phyloP scores from a whole-genome alignment of 1,140 invertebrate genomes.

The Macrocentrus cingulum region DNA sequence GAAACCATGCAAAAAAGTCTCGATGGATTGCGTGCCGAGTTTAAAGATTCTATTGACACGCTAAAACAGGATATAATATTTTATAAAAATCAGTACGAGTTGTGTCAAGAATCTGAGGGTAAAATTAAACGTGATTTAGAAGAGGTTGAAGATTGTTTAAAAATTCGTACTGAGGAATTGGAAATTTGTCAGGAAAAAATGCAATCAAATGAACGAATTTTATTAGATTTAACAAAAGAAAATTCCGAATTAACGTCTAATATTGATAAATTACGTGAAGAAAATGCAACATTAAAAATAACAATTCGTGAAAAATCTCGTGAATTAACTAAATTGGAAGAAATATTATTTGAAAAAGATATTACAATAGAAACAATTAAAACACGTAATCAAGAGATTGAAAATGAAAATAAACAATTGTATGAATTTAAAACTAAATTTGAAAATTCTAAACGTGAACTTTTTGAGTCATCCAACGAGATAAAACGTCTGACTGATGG shows the following conservation, averaged over 20 bases:
- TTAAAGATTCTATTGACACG: conserved; percentile 60
- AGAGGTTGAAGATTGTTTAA: conserved; percentile 61
- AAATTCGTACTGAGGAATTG: conserved; percentile 62
- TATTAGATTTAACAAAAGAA: conserved; percentile 62
- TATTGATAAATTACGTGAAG: conserved; percentile 45
- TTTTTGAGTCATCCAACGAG: conserved; percentile 39
- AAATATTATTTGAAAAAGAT: conserved; percentile 46
- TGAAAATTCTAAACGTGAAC: conserved; percentile 35
- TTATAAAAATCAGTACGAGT: conserved; percentile 62
- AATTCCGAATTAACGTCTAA: conserved; percentile 60
- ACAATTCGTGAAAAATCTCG: conserved; percentile 35
- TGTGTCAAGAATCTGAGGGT: conserved; percentile 58
- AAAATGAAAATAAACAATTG: conserved; percentile 46
- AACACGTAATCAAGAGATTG: conserved; percentile 45
- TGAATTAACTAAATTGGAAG: conserved; percentile 43
- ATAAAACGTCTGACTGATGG: conserved; percentile 44
- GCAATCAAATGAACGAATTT: conserved; percentile 63
- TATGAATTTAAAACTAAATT: conserved; percentile 42
- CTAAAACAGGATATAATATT: conserved; percentile 63
- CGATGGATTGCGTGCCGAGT: conserved; percentile 58
- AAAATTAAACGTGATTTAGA: conserved; percentile 62
- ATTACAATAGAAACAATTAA: conserved; percentile 43
- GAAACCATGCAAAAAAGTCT: conserved; percentile 62
- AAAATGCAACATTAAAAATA: conserved; percentile 30
- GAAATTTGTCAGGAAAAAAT: conserved; percentile 63